A percentile compares a stretch with the other conserved stretches of the same genome.
These are phyloP conservation scores for Callopanchax toddi DNA, from an alignment of 2,113 vertebrate genomes.

Conservation along the genomic window DNA sequence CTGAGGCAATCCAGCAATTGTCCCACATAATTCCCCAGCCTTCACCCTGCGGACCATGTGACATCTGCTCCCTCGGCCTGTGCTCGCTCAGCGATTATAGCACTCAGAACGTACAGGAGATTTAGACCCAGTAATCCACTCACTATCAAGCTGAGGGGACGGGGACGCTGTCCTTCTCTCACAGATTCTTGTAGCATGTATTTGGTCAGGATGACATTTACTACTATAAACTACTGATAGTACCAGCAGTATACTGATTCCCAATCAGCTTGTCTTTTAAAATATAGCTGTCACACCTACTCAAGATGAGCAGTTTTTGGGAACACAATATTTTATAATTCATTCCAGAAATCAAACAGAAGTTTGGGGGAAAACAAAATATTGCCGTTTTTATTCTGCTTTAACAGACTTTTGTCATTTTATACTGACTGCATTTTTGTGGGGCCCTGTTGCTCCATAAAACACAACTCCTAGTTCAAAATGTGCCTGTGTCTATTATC, in stretches of 20 bases:
- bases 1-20: conserved; percentile 71
- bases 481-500: too few species aligned
- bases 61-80: conserved; percentile 78
- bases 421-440: too few species aligned
- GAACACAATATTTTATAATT: too few species aligned
- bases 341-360: too few species aligned
- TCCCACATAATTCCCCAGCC: conserved; percentile 77
- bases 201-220: conserved; percentile 16
- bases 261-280: not conserved
- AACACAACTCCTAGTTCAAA: too few species aligned
- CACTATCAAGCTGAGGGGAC: conserved; percentile 63
- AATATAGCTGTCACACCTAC: not conserved
- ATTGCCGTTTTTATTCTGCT: too few species aligned
- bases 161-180: conserved; percentile 17
- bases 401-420: too few species aligned
- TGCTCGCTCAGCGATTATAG: conserved; percentile 78
- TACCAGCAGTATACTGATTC: not conserved
- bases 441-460: too few species aligned
- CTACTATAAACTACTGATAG: not conserved
- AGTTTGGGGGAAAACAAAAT: too few species aligned
- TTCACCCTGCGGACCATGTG: conserved; percentile 77
- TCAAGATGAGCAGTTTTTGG: too few species aligned
- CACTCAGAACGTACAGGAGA: conserved; percentile 78
- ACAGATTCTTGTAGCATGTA: conserved; percentile 32
- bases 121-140: conserved; percentile 82